phyloP scores from a whole-genome alignment of 2,113 vertebrate genomes.

The Thalassarche chlororhynchos region DNA sequence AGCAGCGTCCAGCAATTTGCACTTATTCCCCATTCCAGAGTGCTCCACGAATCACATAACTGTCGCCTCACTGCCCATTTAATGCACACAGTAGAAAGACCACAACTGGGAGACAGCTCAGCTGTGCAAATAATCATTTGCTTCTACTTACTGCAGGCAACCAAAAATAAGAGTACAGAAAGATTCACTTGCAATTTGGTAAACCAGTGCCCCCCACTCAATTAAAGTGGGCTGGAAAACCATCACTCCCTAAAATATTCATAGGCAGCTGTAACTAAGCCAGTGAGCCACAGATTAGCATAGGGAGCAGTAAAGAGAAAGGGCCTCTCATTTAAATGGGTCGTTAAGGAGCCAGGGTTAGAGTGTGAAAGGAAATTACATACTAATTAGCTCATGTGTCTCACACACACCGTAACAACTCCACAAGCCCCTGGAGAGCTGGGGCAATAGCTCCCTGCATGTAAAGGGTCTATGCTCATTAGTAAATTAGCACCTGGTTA shows the following conservation, averaged over 20 bases:
- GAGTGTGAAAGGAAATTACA: conserved; percentile 58
- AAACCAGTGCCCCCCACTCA: not conserved
- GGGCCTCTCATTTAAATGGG: conserved; percentile 57
- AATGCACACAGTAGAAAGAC: not conserved
- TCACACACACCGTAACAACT: conserved; percentile 28
- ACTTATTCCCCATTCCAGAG: not conserved
- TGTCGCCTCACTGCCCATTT: not conserved
- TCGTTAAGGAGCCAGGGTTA: conserved; percentile 55
- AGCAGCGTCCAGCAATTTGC: not conserved
- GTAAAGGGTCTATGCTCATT: conserved; percentile 43
- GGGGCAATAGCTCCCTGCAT: conserved; percentile 26
- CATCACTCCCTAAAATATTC: conserved; percentile 57
- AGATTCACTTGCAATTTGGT: conserved; percentile 4
- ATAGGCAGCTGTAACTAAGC: conserved; percentile 33
- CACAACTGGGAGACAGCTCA: not conserved
- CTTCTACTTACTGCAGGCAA: not conserved
- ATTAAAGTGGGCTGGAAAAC: conserved; percentile 39
- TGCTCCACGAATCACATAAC: not conserved
- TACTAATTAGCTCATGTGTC: conserved; percentile 61
- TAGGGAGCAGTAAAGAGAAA: conserved; percentile 58
- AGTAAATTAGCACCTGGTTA: conserved; percentile 52
- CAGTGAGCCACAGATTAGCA: conserved; percentile 34
- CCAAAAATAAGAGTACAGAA: not conserved
- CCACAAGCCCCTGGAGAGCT: not conserved
- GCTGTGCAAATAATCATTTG: not conserved